Conservation (phyloP, 2,113 vertebrate species). For the Arenaria interpres region DNA sequence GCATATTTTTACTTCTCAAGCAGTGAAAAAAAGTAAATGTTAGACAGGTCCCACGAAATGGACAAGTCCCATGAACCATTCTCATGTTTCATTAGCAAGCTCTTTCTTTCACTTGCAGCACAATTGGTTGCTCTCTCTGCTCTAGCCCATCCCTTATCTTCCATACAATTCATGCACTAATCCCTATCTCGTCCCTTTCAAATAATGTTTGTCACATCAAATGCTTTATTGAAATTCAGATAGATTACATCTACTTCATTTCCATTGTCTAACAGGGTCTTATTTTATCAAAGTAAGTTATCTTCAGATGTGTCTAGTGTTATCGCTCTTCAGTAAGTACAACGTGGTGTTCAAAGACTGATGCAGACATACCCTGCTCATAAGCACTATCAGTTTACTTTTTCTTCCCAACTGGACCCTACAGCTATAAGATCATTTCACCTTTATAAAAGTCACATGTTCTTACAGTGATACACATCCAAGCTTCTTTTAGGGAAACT, state of each 20-base stretch:
- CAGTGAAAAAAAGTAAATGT: not conserved
- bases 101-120: not conserved
- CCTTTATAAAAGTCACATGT: not conserved
- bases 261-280: not conserved
- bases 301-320: not conserved
- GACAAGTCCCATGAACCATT: not conserved
- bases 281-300: constrained; percentile 29
- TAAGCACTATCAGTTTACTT: not conserved
- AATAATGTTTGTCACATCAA: constrained; percentile 4
- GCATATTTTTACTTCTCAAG: not conserved
- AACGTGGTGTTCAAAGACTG: not conserved
- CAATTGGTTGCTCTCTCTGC: not conserved
- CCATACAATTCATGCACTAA: not conserved
- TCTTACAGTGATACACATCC: not conserved
- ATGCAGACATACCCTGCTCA: not conserved
- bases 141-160: not conserved
- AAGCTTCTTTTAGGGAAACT: not conserved
- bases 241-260: not conserved
- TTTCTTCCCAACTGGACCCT: not conserved
- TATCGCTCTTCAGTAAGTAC: not conserved
- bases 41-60: not conserved
- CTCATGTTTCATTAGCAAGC: not conserved
- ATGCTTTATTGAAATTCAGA: not conserved
- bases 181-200: not conserved
- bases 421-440: not conserved